Percentiles rank a stretch among this genome's conserved stretches.
Conservation (phyloP, 2,888 invertebrate species). For the Diplazon laetatorius region DNA sequence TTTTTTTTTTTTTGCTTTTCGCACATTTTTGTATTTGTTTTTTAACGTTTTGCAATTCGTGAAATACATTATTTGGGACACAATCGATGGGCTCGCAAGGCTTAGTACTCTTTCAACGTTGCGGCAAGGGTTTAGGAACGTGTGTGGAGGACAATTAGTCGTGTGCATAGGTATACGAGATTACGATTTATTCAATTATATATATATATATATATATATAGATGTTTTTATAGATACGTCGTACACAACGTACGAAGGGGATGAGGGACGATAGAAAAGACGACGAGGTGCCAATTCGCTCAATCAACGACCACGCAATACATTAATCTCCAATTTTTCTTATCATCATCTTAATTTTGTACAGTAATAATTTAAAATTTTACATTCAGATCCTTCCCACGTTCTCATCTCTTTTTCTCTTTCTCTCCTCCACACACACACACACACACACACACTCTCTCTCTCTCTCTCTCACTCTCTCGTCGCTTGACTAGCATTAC, state of each 20-base stretch:
- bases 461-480: conserved; percentile 35
- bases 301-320: conserved; percentile 17
- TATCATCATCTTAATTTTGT: conserved; percentile 72
- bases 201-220: conserved; percentile 30
- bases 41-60: not conserved
- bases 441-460: not conserved
- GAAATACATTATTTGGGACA: conserved; percentile 25
- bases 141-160: conserved; percentile 54
- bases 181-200: conserved; percentile 44
- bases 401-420: conserved; percentile 18
- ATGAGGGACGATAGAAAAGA: conserved; percentile 66
- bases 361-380: conserved; percentile 68
- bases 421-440: too few relatives aligned
- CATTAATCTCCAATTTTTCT: conserved; percentile 47
- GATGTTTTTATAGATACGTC: conserved; percentile 44
- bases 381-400: conserved; percentile 36
- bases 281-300: conserved; percentile 39
- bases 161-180: conserved; percentile 63
- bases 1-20: conserved; percentile 2
- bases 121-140: conserved; percentile 47
- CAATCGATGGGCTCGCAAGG: conserved; percentile 34
- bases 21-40: not conserved
- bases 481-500: conserved; percentile 73
- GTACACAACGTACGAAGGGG: conserved; percentile 49
- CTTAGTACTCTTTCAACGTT: conserved; percentile 46